Conservation (phyloP, 37 sponge, comb jelly and placozoan genomes). For the Eunapius fragilis region DNA sequence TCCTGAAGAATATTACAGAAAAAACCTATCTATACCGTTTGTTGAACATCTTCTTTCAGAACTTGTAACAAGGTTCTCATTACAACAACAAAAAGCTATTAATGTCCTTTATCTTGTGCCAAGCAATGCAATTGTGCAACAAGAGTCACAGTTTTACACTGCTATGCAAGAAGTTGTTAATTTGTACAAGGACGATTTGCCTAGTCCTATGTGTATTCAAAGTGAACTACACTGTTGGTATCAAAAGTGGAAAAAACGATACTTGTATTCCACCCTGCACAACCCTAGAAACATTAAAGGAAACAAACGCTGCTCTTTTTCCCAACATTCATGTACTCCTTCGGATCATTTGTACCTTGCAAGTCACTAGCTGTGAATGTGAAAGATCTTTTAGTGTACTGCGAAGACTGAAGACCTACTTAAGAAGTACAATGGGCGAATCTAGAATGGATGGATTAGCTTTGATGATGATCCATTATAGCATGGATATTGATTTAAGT, state of each 20-base stretch:
- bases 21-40: slow-evolving; percentile 52
- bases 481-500: no score
- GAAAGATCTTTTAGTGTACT: no score
- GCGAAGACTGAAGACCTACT: no score
- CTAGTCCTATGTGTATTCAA: background rate
- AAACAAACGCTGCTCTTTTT: background rate
- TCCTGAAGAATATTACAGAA: slow-evolving; percentile 49
- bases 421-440: no score
- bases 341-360: no score
- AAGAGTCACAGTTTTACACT: background rate
- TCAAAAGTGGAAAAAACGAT: background rate
- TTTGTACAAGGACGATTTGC: background rate
- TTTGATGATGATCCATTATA: no score
- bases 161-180: background rate
- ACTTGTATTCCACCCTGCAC: background rate
- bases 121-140: background rate
- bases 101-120: slow-evolving; percentile 26
- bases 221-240: background rate
- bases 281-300: background rate
- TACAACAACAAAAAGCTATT: slow-evolving; percentile 17
- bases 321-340: background rate
- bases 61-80: slow-evolving; percentile 34
- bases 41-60: slow-evolving; percentile 38
- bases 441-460: no score
- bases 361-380: no score